Evolutionary conservation across 2,113 vertebrate species (phyloP).

Genomic region (Vulpes lagopus): DNA sequence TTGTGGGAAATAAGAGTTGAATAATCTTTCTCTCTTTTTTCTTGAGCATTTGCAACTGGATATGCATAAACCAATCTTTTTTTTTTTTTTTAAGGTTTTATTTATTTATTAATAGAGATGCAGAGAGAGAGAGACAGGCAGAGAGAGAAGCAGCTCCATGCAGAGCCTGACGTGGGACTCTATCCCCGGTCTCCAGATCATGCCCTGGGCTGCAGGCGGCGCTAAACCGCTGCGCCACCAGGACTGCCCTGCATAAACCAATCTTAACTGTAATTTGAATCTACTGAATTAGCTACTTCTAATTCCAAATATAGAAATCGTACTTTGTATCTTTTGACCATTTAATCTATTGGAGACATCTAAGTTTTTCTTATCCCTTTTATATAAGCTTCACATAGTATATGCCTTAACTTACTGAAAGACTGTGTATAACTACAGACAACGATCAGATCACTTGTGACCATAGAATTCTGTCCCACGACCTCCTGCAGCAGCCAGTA

Average conservation of each 20-base stretch:
- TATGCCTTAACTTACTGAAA: background rate
- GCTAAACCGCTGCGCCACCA: no score
- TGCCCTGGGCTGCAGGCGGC: no score
- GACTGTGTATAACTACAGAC: background rate
- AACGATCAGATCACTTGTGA: background rate
- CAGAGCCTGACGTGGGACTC: no score
- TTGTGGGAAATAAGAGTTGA: background rate
- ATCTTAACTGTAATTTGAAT: constrained; percentile 9
- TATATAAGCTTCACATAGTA: background rate
- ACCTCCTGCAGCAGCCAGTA: background rate
- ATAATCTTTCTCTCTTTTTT: background rate
- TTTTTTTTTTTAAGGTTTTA: no score
- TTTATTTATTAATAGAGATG: no score
- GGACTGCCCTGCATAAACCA: background rate
- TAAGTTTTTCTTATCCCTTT: background rate
- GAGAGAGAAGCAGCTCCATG: no score
- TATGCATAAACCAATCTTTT: background rate
- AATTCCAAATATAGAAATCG: background rate
- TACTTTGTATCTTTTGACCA: background rate
- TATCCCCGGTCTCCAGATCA: no score
- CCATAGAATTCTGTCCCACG: background rate
- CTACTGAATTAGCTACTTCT: constrained; percentile 1
- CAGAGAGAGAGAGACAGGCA: no score
- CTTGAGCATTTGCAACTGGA: background rate
- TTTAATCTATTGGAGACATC: background rate